phyloP scores from a whole-genome alignment of 1,140 invertebrate species.

The Aporrectodea caliginosa region DNA sequence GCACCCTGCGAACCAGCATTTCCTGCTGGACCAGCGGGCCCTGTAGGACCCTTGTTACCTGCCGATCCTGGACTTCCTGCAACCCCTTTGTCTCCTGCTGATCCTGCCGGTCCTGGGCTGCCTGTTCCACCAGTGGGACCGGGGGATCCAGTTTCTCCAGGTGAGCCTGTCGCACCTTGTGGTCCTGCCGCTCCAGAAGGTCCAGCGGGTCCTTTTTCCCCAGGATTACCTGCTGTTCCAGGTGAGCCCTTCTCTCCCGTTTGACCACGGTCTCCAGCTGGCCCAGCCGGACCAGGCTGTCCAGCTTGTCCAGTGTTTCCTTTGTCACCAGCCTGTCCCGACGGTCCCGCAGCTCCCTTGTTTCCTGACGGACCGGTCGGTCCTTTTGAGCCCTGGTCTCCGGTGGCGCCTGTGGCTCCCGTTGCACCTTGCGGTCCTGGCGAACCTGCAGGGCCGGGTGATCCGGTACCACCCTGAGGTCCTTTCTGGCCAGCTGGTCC shows the following conservation, averaged over 20 bases:
- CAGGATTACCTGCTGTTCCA: constrained; percentile 29
- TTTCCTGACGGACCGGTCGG: constrained; percentile 3
- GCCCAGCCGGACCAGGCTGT: constrained; percentile 33
- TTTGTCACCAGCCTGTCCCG: constrained; percentile 14
- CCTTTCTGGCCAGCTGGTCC: neutral
- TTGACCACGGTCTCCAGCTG: constrained; percentile 46
- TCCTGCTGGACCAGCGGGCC: constrained; percentile 2
- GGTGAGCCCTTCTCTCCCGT: neutral
- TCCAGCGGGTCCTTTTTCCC: constrained; percentile 21
- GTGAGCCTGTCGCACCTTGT: constrained; percentile 8
- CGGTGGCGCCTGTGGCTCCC: constrained; percentile 16
- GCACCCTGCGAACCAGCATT: constrained; percentile 16
- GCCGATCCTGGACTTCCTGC: neutral
- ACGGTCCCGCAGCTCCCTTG: constrained; percentile 3
- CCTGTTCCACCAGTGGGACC: neutral
- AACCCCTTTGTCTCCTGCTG: neutral
- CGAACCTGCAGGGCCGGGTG: neutral
- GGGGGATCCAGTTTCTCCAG: constrained; percentile 15
- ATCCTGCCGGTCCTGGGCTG: constrained; percentile 1
- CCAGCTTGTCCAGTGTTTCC: constrained; percentile 19
- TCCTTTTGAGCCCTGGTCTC: constrained; percentile 5
- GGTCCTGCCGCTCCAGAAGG: constrained; percentile 12
- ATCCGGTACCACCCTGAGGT: neutral
- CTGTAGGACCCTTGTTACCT: constrained; percentile 11
- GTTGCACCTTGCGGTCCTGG: constrained; percentile 28